Base-by-base conservation (phyloP, 1,140 invertebrate species). In the Forficula auricularia region DNA sequence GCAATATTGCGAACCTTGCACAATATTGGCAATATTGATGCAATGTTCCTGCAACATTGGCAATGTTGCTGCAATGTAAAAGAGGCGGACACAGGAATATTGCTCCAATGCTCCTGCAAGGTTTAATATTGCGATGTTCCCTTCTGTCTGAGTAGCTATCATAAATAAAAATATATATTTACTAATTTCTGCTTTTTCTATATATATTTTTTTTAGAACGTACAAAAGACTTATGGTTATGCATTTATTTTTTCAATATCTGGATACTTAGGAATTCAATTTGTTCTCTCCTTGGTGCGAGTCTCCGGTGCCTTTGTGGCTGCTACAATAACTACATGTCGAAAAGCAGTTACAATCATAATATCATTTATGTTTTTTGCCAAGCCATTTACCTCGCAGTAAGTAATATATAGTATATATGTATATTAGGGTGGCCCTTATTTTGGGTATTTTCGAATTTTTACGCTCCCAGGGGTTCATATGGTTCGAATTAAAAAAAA, bases 311-410 rank as follows among this genome's bases (percentile, higher is more conserved):
- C 90, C 12, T 79, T 94, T 19, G 72, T 82, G 19, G 87, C 90
- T 4, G 90, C 90, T 2, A 95, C 88, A 12, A 86, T 91, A 19
- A 84, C 81, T 9, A 83, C 81, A 1, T 79, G 76, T 53, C 64
- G 90, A 36, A 95, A 96, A 66, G 88, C 87, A 16, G 66, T 95
- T 1, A 89, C 90, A 1, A 94, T 96, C 38, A 65, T 89, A 30
- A 67, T 95, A 44, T 95, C 90, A 1, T 97, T 97, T 63, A 46
- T 94, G 31, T 77, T 94, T 49, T 96, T 97, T 56, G 76, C 78
- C 57, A 97, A 96, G 60, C 90, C 91, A 4, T 96, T 96, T 55
- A 88, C 85, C 9, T 70, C 84, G 45, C 82, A 89, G 82, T 92
- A 71, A 80, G 82, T 76, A n/a, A 52, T 27, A 43, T 41, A 38